Evolutionary conservation across 2,797 vertebrate genomes (phyloP).

Genomic region (Characodon lateralis): DNA sequence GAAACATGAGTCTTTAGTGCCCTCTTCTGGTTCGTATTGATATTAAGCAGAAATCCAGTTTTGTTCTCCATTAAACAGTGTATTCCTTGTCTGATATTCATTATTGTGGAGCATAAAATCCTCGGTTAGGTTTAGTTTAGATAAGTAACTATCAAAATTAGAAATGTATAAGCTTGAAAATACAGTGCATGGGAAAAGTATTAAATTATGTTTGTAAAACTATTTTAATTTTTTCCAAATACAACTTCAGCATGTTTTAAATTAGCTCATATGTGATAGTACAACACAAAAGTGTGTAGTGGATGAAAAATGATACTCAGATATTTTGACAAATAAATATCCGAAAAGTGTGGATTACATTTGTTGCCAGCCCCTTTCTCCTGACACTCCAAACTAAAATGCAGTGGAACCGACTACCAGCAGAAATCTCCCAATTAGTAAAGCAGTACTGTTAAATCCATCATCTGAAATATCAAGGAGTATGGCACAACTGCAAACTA

Average conservation of each 20-base stretch:
- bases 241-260: neutral
- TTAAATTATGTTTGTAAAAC: neutral
- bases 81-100: neutral
- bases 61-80: neutral
- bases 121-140: neutral
- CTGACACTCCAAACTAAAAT: neutral
- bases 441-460: neutral
- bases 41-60: neutral
- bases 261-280: neutral
- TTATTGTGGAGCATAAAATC: neutral
- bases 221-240: neutral
- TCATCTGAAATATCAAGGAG: neutral
- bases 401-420: neutral
- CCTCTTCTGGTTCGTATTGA: conserved; percentile 32
- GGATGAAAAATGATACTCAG: neutral
- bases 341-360: neutral
- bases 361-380: neutral
- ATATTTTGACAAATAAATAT: neutral
- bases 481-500: neutral
- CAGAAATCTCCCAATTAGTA: neutral
- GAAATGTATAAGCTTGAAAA: too few species aligned
- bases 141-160: neutral
- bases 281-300: neutral
- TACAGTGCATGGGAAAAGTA: neutral
- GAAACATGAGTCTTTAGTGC: conserved; percentile 19